Conservation (phyloP, 2,113 vertebrate genomes). For the Aplodontia rufa region DNA sequence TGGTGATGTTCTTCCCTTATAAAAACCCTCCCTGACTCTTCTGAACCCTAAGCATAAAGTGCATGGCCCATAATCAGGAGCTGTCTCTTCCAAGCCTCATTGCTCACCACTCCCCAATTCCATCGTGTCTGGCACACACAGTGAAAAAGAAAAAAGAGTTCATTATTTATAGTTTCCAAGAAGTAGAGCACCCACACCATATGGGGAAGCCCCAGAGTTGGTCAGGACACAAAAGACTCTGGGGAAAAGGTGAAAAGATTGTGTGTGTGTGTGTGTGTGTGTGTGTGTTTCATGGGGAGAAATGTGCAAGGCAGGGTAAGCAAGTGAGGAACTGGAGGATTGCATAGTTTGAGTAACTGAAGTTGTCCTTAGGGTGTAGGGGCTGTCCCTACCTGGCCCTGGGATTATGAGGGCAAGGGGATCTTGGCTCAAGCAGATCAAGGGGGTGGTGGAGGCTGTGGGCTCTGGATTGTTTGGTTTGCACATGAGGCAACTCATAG, state of each 20-base stretch:
- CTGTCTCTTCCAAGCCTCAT: background rate
- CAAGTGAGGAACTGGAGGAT: background rate
- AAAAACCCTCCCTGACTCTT: background rate
- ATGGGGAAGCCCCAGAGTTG: background rate
- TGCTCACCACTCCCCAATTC: background rate
- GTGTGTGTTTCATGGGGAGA: background rate
- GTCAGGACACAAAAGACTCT: background rate
- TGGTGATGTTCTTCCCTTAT: background rate
- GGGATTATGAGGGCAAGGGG: background rate
- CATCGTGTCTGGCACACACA: background rate
- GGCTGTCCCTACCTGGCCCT: background rate
- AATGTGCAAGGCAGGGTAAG: background rate
- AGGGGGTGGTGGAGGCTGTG: background rate
- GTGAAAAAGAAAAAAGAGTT: background rate
- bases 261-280: too few species aligned
- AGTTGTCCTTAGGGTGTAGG: background rate
- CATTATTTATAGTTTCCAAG: background rate
- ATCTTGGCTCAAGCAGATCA: background rate
- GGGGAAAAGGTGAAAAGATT: too few species aligned
- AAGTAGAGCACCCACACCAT: background rate
- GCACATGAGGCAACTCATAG: background rate
- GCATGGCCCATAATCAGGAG: too few species aligned
- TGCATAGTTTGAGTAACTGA: background rate
- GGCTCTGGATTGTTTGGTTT: background rate
- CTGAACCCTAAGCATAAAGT: background rate